Percentiles rank a stretch among this genome's conserved stretches.
These are phyloP conservation scores for Xenopus borealis DNA, from an alignment of 2,113 vertebrate species.

Conservation along the genomic window DNA sequence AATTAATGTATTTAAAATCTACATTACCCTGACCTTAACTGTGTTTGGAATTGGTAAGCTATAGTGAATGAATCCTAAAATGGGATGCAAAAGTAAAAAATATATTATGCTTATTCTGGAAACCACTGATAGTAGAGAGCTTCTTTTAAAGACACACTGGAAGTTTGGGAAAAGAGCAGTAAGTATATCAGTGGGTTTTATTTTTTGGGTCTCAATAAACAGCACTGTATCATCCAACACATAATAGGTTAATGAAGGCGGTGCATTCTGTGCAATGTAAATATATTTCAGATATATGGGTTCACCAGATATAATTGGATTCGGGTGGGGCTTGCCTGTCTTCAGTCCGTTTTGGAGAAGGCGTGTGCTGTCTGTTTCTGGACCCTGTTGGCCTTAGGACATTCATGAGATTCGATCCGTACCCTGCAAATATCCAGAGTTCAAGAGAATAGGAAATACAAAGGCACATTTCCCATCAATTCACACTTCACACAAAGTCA, in stretches of 20 bases:
- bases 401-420: conserved; percentile 64
- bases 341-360: conserved; percentile 66
- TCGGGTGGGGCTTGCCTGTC: conserved; percentile 71
- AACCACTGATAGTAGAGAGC: conserved; percentile 60
- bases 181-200: conserved; percentile 67
- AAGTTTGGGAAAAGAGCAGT: conserved; percentile 66
- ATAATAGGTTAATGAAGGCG: conserved; percentile 32
- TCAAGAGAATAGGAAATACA: conserved; percentile 48
- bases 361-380: conserved; percentile 67
- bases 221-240: conserved; percentile 20
- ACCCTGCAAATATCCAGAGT: conserved; percentile 71
- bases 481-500: not conserved
- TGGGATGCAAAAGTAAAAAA: conserved; percentile 36
- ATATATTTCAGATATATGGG: conserved; percentile 63
- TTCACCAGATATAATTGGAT: conserved; percentile 88
- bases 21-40: not conserved
- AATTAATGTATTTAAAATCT: not conserved
- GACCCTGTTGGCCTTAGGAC: conserved; percentile 66
- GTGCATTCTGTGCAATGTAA: conserved; percentile 65
- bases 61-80: not conserved
- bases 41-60: not conserved
- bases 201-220: conserved; percentile 70
- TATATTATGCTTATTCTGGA: conserved; percentile 60
- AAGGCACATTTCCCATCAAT: conserved; percentile 53
- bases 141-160: conserved; percentile 60